Evolutionary conservation across 1,140 invertebrate genomes (phyloP), one percentile per base, ranked within the genome.

Genomic region (Euglossa dilemma): DNA sequence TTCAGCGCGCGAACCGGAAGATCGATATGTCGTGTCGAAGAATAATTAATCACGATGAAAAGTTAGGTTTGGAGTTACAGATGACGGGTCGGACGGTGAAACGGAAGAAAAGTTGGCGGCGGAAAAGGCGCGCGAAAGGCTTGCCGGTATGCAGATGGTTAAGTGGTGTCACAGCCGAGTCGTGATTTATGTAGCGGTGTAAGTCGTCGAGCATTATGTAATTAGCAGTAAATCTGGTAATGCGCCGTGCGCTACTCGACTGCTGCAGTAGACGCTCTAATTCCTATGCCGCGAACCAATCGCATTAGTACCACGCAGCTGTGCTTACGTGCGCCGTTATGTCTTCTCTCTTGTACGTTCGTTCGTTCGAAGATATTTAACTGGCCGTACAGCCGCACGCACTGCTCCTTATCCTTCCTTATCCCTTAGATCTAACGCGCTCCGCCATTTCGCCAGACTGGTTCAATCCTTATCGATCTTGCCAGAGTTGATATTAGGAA

Each of bases 161-260:
- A 86, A 87, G 70, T 66, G 86, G 71, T 83, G 86, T 86, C 86
- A 79, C 80, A 75, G 57, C 57, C 70, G 16, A n/a, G 57, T 45
- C 54, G 86, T 88, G 86, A 88, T 88, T 88, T 88, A 87, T 81
- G 77, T 80, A 54, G 61, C 69, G 56, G 82, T 69, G 73, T 85
- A 88, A 87, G 85, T 88, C 77, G 81, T 75, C 79, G 64, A 85
- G 85, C 88, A 87, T 90, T 90, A 90, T 87, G 89, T 89, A 90
- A 90, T 90, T 90, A 90, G 85, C 87, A 87, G 87, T 87, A 83
- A 90, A 90, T 90, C 89, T 85, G 89, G 84, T 85, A 90, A 90
- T 90, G 78, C 81, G 43, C 72, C 54, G 70, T n/a, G 59, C 87
- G 52, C 70, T 86, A 73, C 61, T 69, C 74, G 84, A 76, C 75